Evolutionary conservation across 2,888 invertebrate species (phyloP).

Genomic region (Cybosia mesomella): DNA sequence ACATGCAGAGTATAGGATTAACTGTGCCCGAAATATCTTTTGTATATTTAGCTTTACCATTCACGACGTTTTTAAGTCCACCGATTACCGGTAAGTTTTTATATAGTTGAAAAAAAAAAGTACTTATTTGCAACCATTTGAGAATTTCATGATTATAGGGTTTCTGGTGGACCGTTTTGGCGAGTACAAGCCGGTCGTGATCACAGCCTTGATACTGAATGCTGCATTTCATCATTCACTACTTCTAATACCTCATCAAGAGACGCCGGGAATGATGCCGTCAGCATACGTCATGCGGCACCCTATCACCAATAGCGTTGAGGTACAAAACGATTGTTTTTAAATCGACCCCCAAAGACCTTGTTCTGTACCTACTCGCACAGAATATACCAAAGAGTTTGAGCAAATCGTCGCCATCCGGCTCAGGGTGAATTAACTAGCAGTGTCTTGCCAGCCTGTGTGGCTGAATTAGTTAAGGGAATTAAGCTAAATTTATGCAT

Average conservation of each 20-base stretch:
- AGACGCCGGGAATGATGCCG: slow-evolving; percentile 91
- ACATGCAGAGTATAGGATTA: slow-evolving; percentile 96
- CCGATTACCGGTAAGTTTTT: slow-evolving; percentile 91
- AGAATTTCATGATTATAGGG: slow-evolving; percentile 82
- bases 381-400: slow-evolving; percentile 82
- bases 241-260: slow-evolving; percentile 92
- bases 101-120: neutral
- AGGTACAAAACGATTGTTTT: slow-evolving; percentile 81
- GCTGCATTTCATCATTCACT: slow-evolving; percentile 93
- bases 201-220: slow-evolving; percentile 91
- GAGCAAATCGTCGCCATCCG: slow-evolving; percentile 85
- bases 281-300: slow-evolving; percentile 92
- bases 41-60: slow-evolving; percentile 94
- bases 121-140: slow-evolving; percentile 10
- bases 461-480: slow-evolving; percentile 79
- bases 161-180: slow-evolving; percentile 95
- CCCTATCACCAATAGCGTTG: slow-evolving; percentile 90
- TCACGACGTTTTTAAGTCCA: slow-evolving; percentile 94
- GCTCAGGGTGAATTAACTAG: slow-evolving; percentile 80
- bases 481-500: slow-evolving; percentile 79
- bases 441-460: slow-evolving; percentile 73
- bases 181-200: slow-evolving; percentile 94
- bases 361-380: slow-evolving; percentile 65
- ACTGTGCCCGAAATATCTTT: slow-evolving; percentile 95
- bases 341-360: slow-evolving; percentile 69